Conservation (phyloP, 2,113 vertebrate species). For the Urocitellus parryii region DNA sequence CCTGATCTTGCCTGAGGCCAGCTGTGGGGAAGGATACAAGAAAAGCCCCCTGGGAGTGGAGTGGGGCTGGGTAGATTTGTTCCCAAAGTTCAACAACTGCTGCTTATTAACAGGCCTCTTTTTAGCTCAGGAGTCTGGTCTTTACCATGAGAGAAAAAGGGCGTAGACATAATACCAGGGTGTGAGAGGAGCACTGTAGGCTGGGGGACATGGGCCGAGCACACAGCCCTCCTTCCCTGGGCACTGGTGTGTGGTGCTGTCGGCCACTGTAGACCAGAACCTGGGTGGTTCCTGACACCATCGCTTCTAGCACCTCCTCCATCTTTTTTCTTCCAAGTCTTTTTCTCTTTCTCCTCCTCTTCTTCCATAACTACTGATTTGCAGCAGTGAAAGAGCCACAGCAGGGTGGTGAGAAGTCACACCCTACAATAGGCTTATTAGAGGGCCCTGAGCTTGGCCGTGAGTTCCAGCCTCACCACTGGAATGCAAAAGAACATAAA, state of each 20-base stretch:
- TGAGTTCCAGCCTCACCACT: no score
- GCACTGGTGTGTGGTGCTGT: neutral
- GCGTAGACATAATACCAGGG: neutral
- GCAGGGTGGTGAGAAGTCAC: neutral
- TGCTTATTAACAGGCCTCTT: neutral
- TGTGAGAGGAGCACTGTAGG: neutral
- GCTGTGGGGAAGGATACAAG: neutral
- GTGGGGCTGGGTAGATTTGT: neutral
- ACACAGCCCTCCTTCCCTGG: no score
- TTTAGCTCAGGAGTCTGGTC: neutral
- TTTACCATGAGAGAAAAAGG: neutral
- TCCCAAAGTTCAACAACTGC: neutral
- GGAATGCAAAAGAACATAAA: neutral
- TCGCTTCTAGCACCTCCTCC: neutral
- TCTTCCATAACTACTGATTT: neutral
- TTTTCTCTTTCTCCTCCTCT: neutral
- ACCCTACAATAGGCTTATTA: neutral
- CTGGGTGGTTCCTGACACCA: neutral
- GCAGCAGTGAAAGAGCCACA: neutral
- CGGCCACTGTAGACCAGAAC: neutral
- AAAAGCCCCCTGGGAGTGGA: neutral
- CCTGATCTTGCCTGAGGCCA: neutral
- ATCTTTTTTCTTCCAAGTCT: neutral
- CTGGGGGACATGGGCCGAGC: accelerated
- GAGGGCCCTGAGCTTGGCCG: neutral